Conservation (phyloP, 2,888 invertebrate species). For the Cantharis lateralis region DNA sequence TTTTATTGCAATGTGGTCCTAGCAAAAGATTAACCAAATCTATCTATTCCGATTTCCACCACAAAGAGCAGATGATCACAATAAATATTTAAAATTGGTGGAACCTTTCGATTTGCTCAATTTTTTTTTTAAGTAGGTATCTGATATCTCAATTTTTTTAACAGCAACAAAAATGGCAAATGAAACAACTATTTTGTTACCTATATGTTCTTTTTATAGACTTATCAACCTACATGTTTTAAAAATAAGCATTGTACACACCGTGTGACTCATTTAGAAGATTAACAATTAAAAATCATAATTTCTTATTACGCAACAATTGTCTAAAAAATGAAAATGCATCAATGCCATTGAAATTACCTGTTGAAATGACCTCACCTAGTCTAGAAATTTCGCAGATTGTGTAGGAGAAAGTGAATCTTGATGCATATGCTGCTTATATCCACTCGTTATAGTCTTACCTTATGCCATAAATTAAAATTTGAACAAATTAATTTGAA, state of each 20-base stretch:
- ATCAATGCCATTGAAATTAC: slow-evolving; percentile 4
- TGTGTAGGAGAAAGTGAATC: slow-evolving; percentile 12
- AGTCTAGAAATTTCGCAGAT: slow-evolving; percentile 6
- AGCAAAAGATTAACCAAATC: not conserved
- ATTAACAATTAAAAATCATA: not conserved
- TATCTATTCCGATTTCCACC: not conserved
- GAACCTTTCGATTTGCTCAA: too few relatives aligned
- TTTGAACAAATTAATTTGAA: not conserved
- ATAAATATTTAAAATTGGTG: too few relatives aligned
- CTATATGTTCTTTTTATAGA: not conserved
- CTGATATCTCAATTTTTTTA: not conserved
- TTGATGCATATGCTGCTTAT: slow-evolving; percentile 9
- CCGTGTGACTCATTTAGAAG: not conserved
- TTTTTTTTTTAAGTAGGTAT: too few relatives aligned
- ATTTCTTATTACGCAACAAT: not conserved
- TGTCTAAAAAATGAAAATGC: not conserved
- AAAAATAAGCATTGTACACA: not conserved
- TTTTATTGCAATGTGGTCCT: not conserved
- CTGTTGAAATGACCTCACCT: slow-evolving; percentile 12
- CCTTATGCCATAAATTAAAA: not conserved
- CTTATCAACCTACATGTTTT: not conserved
- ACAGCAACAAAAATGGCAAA: not conserved
- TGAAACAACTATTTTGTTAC: not conserved
- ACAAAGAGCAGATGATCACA: not conserved
- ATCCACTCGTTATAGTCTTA: not conserved